These are phyloP conservation scores for Aphelinus atriplicis DNA, from an alignment of 1,140 invertebrate genomes.

Conservation along the genomic window DNA sequence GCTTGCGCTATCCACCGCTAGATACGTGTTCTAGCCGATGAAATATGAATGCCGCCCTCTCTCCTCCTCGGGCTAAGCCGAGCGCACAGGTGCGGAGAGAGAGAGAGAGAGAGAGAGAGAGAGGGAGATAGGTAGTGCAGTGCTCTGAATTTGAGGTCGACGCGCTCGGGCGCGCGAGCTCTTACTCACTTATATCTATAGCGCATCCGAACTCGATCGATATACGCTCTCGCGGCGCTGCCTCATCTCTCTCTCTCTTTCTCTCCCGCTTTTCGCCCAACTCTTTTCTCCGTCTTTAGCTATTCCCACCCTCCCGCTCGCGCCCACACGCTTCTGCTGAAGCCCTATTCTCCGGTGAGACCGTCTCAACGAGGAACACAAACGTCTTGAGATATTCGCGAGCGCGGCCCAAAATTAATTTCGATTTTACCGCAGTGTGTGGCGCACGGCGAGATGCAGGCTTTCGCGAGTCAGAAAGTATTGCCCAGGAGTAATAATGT, in stretches of 20 bases:
- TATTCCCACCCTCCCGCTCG: neutral
- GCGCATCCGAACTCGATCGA: slow-evolving; percentile 32
- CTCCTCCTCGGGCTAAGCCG: neutral
- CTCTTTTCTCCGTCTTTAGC: neutral
- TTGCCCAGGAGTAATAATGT: too few relatives aligned
- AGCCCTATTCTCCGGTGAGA: too few relatives aligned
- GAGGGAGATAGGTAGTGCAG: too few relatives aligned
- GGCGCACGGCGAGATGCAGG: too few relatives aligned
- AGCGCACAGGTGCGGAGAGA: slow-evolving; percentile 9
- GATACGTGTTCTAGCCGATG: slow-evolving; percentile 27
- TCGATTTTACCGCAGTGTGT: too few relatives aligned
- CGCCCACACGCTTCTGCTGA: neutral
- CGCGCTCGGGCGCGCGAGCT: neutral
- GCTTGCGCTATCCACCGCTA: neutral
- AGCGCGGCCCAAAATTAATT: too few relatives aligned
- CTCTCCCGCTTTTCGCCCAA: neutral
- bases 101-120: slow-evolving; percentile 2
- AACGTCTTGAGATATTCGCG: too few relatives aligned
- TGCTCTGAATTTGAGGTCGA: slow-evolving; percentile 28
- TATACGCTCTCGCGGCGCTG: slow-evolving; percentile 9
- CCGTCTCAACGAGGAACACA: too few relatives aligned
- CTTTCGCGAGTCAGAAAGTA: too few relatives aligned
- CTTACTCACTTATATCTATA: slow-evolving; percentile 17
- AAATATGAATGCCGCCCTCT: slow-evolving; percentile 33
- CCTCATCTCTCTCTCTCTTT: neutral